Evolutionary conservation across 2,888 invertebrate species (phyloP).

Genomic region (Polydesmus complanatus): DNA sequence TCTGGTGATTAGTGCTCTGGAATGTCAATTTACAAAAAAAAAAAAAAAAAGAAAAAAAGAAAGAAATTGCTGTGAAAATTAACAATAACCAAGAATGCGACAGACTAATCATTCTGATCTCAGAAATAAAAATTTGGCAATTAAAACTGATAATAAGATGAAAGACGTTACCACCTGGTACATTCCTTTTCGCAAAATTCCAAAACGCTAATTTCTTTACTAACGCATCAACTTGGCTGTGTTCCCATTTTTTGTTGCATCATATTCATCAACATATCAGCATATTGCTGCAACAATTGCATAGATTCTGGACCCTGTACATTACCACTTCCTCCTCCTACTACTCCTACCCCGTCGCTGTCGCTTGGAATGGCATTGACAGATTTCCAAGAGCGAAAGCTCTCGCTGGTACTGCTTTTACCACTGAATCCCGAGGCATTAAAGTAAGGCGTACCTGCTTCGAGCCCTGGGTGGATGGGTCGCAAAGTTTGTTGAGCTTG

Average conservation of each 20-base stretch:
- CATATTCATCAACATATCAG: conserved; percentile 44
- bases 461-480: conserved; percentile 11
- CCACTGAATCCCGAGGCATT: background rate
- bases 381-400: background rate
- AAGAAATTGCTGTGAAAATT: too few relatives aligned
- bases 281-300: conserved; percentile 47
- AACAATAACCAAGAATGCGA: too few relatives aligned
- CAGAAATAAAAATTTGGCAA: background rate
- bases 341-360: background rate
- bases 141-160: background rate
- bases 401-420: background rate
- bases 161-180: background rate
- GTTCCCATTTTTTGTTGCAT: conserved; percentile 43
- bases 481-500: conserved; percentile 23
- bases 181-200: background rate
- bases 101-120: too few relatives aligned
- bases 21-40: too few relatives aligned
- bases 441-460: conserved; percentile 11
- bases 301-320: conserved; percentile 30
- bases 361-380: background rate
- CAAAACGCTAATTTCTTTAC: too few relatives aligned
- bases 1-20: too few relatives aligned
- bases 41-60: too few relatives aligned
- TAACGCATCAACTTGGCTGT: background rate
- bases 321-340: background rate